Evolutionary conservation across 2,888 invertebrate species (phyloP), one percentile per base, ranked within the genome.

Genomic region (Archaeoteleia sp.): DNA sequence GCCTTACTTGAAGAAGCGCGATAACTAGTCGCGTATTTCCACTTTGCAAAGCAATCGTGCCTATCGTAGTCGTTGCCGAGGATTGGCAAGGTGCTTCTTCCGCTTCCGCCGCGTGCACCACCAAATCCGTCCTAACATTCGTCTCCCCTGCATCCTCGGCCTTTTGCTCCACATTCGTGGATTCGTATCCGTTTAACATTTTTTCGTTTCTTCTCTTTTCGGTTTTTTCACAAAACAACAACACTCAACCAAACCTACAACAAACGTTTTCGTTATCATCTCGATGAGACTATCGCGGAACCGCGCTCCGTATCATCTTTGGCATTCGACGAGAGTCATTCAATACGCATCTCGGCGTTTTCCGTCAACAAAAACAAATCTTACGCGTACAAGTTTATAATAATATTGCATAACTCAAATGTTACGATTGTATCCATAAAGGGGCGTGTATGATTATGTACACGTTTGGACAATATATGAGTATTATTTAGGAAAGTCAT

Each of bases 11-110:
- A 74, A 96, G 88, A 71, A 96, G 88, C 69, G 95, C 95, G 79
- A 96, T 93, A 80, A 96, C 94, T 81, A 96, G 91, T 84, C 93
- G 91, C 37, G 95, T 93, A 76, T 91, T 90, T 71, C 95, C 95
- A 82, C 95, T 94, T 84, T 94, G 94, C 67, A 96, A 93, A 40
- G 95, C 95, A 74, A 96, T 95, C 58, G 96, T 95, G 85, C 95
- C 95, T 79, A 96, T 92, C 75, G 95, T 95, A 62, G 95, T 95
- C 53, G 93, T 91, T 74, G 89, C 88, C 45, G 87, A 82, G 37
- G 58, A 23, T 68, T 71, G 73, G 42, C 74, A 74, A 42, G 74
- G 29, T 17, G 69, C 37, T 60, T 66, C 69, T 45, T 72, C 74
- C 30, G 53, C 15, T 35, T 75, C 74, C 14, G 60, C 37, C 3